Conservation (phyloP, 2,113 vertebrate genomes). For the Phalacrocorax aristotelis region DNA sequence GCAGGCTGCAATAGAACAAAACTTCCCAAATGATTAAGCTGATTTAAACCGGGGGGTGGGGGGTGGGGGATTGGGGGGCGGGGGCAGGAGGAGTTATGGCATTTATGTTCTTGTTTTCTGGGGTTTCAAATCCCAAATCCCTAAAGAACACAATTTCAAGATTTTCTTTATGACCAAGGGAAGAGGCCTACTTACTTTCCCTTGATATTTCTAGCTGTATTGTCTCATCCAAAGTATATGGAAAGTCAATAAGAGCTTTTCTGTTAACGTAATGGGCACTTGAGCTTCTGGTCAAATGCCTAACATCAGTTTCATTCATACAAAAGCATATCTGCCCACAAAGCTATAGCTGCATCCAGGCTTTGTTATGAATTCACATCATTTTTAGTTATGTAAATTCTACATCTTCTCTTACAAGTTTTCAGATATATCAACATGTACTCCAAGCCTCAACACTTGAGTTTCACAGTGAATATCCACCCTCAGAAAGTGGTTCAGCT, state of each 20-base stretch:
- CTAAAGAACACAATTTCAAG: not conserved
- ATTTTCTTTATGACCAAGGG: not conserved
- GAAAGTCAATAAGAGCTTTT: not conserved
- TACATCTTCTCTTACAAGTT: not conserved
- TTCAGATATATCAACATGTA: not conserved
- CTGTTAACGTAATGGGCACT: not conserved
- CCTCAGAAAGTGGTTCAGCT: not conserved
- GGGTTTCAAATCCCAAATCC: not conserved
- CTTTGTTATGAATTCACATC: not conserved
- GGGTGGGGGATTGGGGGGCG: no score
- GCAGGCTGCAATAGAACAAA: not conserved
- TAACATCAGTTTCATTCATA: not conserved
- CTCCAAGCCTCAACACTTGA: not conserved
- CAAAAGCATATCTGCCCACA: not conserved
- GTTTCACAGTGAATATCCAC: not conserved
- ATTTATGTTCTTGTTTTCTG: not conserved
- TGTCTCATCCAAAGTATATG: not conserved
- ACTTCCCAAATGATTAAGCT: not conserved
- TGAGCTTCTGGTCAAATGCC: not conserved
- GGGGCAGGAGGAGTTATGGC: not conserved
- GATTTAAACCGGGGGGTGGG: not conserved
- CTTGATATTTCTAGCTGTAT: not conserved
- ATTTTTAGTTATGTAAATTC: not conserved
- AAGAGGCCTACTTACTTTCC: not conserved
- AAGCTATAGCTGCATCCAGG: not conserved